These are phyloP conservation scores for Trididemnum nubilum DNA, from an alignment of 23 tunicate species.

Conservation along the genomic window DNA sequence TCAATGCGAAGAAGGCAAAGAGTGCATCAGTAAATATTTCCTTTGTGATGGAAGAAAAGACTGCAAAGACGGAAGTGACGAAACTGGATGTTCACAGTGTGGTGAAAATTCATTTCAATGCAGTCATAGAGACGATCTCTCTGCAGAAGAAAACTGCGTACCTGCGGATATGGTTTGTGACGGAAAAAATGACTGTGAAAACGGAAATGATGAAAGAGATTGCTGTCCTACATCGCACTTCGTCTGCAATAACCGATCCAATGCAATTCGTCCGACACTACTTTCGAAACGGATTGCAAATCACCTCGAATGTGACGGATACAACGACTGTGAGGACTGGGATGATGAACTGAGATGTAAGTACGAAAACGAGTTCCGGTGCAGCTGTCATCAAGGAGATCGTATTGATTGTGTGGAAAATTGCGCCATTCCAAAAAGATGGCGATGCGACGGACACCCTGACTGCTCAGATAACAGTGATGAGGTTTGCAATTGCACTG, in stretches of 20 bases:
- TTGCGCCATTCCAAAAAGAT: constrained; percentile 22
- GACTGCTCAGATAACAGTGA: constrained; percentile 46
- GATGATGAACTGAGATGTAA: constrained; percentile 23
- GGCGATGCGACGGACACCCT: constrained; percentile 43
- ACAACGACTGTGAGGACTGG: constrained; percentile 48
- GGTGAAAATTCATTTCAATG: constrained; percentile 13
- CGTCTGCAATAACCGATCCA: constrained; percentile 1
- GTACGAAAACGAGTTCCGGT: constrained; percentile 13
- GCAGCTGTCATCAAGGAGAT: constrained; percentile 15
- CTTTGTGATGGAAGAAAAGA: constrained; percentile 40
- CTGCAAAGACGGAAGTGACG: constrained; percentile 58
- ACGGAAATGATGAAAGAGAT: constrained; percentile 29
- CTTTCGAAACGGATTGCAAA: neutral
- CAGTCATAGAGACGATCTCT: neutral
- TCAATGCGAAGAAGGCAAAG: constrained; percentile 37
- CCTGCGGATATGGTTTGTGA: constrained; percentile 12
- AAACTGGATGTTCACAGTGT: constrained; percentile 26
- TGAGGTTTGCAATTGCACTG: constrained; percentile 39
- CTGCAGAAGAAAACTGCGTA: neutral
- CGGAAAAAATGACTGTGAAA: constrained; percentile 12
- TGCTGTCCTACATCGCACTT: constrained; percentile 26
- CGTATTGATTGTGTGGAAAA: constrained; percentile 25
- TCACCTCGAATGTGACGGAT: constrained; percentile 7
- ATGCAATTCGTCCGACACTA: neutral
- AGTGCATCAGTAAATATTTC: neutral